phyloP scores from a whole-genome alignment of 92 coral and sea anemone genomes.

The Phymanthus crucifer region DNA sequence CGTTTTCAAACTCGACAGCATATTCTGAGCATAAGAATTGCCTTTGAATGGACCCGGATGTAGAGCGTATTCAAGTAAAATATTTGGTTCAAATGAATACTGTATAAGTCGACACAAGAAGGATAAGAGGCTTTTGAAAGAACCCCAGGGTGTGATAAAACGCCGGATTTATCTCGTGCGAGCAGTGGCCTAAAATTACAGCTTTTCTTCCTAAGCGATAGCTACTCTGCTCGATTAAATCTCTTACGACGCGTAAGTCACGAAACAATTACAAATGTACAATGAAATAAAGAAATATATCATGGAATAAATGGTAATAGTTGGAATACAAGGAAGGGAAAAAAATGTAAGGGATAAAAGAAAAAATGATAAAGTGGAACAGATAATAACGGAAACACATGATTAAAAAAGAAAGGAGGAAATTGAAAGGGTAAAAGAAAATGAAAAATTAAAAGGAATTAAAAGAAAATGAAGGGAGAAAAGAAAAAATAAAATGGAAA shows the following conservation, averaged over 20 bases:
- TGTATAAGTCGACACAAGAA: too few species aligned
- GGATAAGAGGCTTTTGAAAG: too few species aligned
- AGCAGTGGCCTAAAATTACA: too few species aligned
- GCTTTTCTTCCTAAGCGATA: too few species aligned
- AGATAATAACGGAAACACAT: background rate
- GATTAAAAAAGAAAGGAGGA: background rate
- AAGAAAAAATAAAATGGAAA: background rate
- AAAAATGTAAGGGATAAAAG: background rate
- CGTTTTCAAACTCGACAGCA: too few species aligned
- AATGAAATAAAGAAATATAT: background rate
- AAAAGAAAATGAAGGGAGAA: background rate
- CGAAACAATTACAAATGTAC: background rate
- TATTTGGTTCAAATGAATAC: too few species aligned
- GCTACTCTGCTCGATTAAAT: too few species aligned
- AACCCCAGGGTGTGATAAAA: too few species aligned
- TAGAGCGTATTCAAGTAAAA: too few species aligned
- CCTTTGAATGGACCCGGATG: too few species aligned
- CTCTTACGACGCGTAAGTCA: background rate
- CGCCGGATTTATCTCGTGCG: too few species aligned
- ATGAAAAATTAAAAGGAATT: background rate
- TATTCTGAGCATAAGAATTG: too few species aligned
- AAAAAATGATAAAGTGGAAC: background rate
- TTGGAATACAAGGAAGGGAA: background rate
- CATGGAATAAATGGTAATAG: background rate
- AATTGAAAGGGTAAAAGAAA: background rate